Conservation (phyloP, 2,113 vertebrate genomes). For the Ageneiosus marmoratus region DNA sequence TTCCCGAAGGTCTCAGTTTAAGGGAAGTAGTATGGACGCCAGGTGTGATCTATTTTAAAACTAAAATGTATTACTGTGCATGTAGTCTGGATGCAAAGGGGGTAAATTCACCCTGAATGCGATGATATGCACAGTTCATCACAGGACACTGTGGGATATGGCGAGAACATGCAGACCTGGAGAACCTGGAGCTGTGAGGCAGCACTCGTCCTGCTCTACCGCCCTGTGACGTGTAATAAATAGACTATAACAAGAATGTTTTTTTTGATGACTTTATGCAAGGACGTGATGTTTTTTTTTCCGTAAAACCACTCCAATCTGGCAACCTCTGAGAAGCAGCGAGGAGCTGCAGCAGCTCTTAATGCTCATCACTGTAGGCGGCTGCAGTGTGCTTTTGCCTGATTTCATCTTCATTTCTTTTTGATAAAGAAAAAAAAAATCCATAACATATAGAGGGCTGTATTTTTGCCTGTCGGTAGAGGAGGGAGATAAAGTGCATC, state of each 20-base stretch:
- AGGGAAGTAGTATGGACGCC: no score
- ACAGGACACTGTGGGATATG: no score
- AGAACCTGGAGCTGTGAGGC: no score
- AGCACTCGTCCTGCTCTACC: no score
- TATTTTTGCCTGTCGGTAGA: neutral
- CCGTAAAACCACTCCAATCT: neutral
- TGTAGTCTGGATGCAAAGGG: no score
- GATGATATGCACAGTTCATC: no score
- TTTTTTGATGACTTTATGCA: neutral
- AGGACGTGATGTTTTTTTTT: neutral
- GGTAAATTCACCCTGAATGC: no score
- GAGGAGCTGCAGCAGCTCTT: constrained; percentile 19
- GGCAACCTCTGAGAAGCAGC: constrained; percentile 24
- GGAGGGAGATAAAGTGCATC: neutral
- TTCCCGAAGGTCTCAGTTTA: no score
- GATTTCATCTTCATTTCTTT: constrained; percentile 26
- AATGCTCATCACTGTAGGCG: constrained; percentile 4
- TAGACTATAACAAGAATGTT: neutral
- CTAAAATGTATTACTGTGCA: no score
- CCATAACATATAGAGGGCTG: neutral
- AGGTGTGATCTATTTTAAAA: no score
- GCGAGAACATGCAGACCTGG: no score
- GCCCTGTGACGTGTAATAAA: neutral
- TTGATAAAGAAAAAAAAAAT: neutral
- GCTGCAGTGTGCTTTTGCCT: constrained; percentile 25